Conservation (phyloP, 53 echinoderm and acorn worm species). For the Crossaster papposus region DNA sequence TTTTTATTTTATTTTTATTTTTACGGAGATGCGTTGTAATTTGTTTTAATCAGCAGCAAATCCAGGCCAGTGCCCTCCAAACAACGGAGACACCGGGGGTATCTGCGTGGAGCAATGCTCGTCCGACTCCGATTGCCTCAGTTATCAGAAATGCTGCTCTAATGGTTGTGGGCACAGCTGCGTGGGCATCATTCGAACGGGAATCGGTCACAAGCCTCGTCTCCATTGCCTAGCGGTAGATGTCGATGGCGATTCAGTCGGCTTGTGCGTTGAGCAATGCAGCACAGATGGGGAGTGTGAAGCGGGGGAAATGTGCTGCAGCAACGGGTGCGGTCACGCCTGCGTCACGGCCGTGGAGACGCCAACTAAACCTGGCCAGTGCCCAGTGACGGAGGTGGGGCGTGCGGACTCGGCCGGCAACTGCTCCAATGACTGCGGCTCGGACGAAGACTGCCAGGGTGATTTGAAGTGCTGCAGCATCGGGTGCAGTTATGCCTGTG, state of each 20-base stretch:
- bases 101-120: slow-evolving; percentile 2
- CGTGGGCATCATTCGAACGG: background rate
- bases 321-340: slow-evolving; percentile 35
- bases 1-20: too few species aligned
- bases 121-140: slow-evolving; percentile 19
- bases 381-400: background rate
- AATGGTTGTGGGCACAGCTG: slow-evolving; percentile 73
- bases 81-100: background rate
- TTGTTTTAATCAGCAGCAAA: background rate
- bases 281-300: slow-evolving; percentile 59
- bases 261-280: slow-evolving; percentile 66
- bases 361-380: background rate
- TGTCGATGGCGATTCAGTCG: slow-evolving; percentile 6
- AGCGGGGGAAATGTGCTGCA: slow-evolving; percentile 38
- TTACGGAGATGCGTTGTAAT: background rate
- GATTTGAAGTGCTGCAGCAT: slow-evolving; percentile 46
- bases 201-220: background rate
- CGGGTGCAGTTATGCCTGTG: slow-evolving; percentile 8
- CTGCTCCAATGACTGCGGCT: slow-evolving; percentile 9
- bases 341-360: slow-evolving; percentile 7
- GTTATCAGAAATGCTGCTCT: slow-evolving; percentile 53
- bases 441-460: slow-evolving; percentile 57
- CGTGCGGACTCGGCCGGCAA: background rate
- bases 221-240: background rate
- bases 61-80: background rate